Percentiles rank a stretch among this genome's conserved stretches.
Evolutionary conservation across 37 sponge, comb jelly and placozoan species (phyloP).

Genomic region (Beroe ovata): DNA sequence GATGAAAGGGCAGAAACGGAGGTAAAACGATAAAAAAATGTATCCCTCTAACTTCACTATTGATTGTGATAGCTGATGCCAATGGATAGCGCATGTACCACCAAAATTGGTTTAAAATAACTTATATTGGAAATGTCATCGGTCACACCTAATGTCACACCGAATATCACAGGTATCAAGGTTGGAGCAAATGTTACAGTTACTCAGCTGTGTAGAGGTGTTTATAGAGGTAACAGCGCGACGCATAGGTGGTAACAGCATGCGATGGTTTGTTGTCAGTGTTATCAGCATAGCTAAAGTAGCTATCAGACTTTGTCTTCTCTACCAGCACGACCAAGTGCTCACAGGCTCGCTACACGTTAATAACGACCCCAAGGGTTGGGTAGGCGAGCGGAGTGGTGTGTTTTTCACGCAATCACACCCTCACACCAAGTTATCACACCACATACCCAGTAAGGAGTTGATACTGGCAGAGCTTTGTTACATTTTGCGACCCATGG

Average conservation of each 20-base stretch:
- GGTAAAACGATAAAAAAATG: no score
- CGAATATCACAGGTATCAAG: not conserved
- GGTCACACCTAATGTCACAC: no score
- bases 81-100: no score
- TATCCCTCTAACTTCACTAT: no score
- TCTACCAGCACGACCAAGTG: constrained; percentile 45
- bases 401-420: constrained; percentile 48
- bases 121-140: no score
- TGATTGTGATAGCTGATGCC: no score
- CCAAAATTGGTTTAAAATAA: no score
- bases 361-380: not conserved
- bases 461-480: constrained; percentile 23
- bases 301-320: constrained; percentile 31
- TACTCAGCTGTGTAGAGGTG: constrained; percentile 38
- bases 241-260: constrained; percentile 1
- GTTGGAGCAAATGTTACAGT: constrained; percentile 31
- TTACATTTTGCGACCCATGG: constrained; percentile 28
- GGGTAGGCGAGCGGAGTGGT: constrained; percentile 40
- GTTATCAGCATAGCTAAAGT: not conserved
- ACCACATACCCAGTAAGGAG: constrained; percentile 20
- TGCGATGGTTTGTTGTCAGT: constrained; percentile 19
- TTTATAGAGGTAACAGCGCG: constrained; percentile 29
- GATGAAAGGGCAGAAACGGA: not conserved
- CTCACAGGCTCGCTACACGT: not conserved
- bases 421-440: not conserved